Conservation (phyloP, 1,140 invertebrate genomes). For the Bombus pyrosoma region DNA sequence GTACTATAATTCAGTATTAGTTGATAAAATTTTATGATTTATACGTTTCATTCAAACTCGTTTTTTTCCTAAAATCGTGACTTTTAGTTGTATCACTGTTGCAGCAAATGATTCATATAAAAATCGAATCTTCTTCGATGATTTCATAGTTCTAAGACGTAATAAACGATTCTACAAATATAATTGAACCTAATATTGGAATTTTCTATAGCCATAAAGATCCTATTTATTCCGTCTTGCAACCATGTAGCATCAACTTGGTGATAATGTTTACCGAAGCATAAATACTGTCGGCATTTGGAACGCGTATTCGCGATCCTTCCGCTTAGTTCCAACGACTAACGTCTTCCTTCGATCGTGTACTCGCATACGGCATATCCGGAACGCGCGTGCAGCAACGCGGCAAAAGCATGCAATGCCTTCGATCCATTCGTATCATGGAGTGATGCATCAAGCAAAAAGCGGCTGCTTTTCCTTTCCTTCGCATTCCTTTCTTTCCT, state of each 20-base stretch:
- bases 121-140: no score
- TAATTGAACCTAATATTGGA: no score
- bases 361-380: slow-evolving; percentile 35
- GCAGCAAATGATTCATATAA: no score
- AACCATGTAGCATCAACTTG: slow-evolving; percentile 59
- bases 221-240: neutral
- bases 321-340: slow-evolving; percentile 1
- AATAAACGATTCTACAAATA: no score
- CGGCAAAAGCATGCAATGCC: slow-evolving; percentile 5
- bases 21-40: no score
- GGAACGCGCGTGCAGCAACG: neutral
- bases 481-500: neutral
- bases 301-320: slow-evolving; percentile 56
- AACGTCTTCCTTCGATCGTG: slow-evolving; percentile 36
- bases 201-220: neutral
- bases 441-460: neutral
- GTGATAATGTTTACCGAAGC: slow-evolving; percentile 77
- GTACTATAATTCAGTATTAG: no score
- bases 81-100: no score
- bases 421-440: slow-evolving; percentile 30
- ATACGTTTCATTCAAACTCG: no score
- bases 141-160: no score
- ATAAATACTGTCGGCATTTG: slow-evolving; percentile 74
- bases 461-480: neutral
- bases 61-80: no score